A percentile compares a stretch with the other conserved stretches of the same genome.
Conservation (phyloP, 2,113 vertebrate genomes). For the Hyperopisus bebe region DNA sequence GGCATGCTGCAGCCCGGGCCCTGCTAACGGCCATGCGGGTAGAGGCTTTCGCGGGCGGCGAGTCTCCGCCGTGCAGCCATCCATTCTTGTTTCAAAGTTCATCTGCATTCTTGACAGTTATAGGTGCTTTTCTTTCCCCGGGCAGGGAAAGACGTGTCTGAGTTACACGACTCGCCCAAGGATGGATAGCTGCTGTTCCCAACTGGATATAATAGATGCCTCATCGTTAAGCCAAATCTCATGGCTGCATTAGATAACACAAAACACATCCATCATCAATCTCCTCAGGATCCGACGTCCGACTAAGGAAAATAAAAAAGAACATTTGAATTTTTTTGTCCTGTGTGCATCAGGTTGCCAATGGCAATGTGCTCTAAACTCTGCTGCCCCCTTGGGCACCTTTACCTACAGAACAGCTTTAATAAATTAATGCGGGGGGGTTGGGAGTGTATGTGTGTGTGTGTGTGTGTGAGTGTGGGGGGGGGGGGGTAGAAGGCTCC, state of each 20-base stretch:
- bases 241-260: constrained; percentile 36
- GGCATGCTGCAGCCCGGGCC: background rate
- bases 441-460: background rate
- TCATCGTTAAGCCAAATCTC: constrained; percentile 44
- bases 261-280: constrained; percentile 40
- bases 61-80: constrained; percentile 28
- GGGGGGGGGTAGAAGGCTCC: background rate
- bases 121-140: constrained; percentile 28
- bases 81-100: constrained; percentile 27
- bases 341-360: background rate
- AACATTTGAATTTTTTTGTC: background rate
- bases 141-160: constrained; percentile 43
- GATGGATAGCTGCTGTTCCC: constrained; percentile 60
- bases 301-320: background rate
- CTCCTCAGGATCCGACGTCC: constrained; percentile 50
- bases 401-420: background rate
- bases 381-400: background rate
- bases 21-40: background rate
- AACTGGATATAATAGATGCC: constrained; percentile 52
- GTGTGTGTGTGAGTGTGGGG: too few relatives aligned
- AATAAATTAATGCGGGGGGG: background rate
- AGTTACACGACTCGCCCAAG: constrained; percentile 50
- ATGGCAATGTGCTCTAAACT: background rate
- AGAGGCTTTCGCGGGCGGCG: background rate
- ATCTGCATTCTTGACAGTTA: constrained; percentile 59